Evolutionary conservation across 2,113 vertebrate species (phyloP).

Genomic region (Isurus oxyrinchus): DNA sequence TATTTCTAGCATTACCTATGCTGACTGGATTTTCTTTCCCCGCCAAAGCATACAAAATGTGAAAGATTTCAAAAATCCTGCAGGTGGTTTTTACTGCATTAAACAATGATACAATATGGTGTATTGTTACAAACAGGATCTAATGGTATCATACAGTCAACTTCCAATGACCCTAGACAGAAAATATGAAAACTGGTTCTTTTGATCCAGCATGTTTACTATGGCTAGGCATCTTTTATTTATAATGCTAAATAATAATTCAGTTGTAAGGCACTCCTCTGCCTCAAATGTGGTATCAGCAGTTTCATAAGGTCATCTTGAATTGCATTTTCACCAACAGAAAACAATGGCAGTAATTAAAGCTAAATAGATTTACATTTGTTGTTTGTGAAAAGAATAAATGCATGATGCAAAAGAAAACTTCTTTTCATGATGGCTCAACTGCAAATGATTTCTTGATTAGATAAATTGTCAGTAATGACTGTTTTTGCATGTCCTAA

Average conservation of each 20-base stretch:
- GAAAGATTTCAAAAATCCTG: background rate
- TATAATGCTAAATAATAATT: background rate
- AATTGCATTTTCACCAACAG: conserved; percentile 21
- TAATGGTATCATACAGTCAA: background rate
- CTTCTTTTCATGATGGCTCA: background rate
- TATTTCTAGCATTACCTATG: background rate
- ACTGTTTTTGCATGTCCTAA: background rate
- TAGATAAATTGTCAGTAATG: background rate
- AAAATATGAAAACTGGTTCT: background rate
- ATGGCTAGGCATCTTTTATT: background rate
- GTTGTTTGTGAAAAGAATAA: background rate
- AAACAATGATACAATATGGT: background rate
- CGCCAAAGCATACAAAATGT: background rate
- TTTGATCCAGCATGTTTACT: background rate
- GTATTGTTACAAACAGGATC: background rate
- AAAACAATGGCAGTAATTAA: background rate
- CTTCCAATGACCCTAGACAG: background rate
- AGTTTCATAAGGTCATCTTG: conserved; percentile 18
- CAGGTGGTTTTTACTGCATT: background rate
- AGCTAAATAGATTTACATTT: background rate
- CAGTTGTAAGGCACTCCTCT: background rate
- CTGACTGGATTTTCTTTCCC: background rate
- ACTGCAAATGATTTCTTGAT: background rate
- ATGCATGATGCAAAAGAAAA: background rate
- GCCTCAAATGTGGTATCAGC: background rate